Evolutionary conservation across 2,888 invertebrate genomes (phyloP), one percentile per base, ranked within the genome.

Genomic region (Eilema caniola): DNA sequence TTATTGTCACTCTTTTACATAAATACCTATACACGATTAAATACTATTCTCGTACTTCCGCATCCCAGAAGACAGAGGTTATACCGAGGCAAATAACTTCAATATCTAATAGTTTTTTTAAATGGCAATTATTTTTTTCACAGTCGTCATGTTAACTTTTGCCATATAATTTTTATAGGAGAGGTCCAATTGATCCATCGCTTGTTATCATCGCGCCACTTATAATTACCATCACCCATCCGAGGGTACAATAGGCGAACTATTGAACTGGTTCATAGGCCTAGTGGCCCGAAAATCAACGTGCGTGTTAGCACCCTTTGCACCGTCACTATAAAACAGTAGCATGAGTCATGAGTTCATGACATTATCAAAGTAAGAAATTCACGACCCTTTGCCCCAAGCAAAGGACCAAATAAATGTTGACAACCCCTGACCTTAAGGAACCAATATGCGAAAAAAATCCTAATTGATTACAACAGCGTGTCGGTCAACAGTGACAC

Each of bases 331-430:
- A 24, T 25, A 25, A 59, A 25, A 24, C 10, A 59, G 7, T 16
- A 25, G 7, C 20, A 59, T 59, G 59, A 25, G 59, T 47, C 47
- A 20, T 20, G 25, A 59, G 24, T 59, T 59, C 59, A 14, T 25
- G 24, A 11, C 59, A 59, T 59, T 25, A 14, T 25, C 16, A 28
- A n/a, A 41, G 5, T 41, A 41, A 16, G 11, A 11, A n/a, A 25
- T n/a, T 47, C 24, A 41, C 28, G 41, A 63, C 25, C 5, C 1
- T 25, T 63, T 47, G 20, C 59, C n/a, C n/a, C 8, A 24, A 25
- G 11, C 24, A 7, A 25, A 31, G 33, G 23, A 33, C 56, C 31
- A 56, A 65, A 65, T 31, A 31, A 65, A 65, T 65, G 20, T 64
- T 31, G 63, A 25, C 14, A 24, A 57, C 56, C 65, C 10, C 33